Base-by-base conservation (phyloP, 2,888 invertebrate species). In the Dysmachus trigonus region DNA sequence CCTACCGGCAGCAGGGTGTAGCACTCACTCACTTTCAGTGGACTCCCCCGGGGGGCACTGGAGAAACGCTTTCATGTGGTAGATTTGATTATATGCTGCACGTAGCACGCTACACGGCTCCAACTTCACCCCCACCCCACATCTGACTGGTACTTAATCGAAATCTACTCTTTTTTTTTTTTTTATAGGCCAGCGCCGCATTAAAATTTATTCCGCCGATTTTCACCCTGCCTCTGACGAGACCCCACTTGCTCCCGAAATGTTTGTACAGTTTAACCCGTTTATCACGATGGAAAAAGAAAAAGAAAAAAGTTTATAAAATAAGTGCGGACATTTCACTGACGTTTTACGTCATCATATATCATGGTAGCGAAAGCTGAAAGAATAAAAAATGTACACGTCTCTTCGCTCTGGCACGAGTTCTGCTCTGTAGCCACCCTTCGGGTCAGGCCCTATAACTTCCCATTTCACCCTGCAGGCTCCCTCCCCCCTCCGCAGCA, bases 311-410 rank as follows among this genome's bases (percentile, higher is more conserved):
- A 77, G 47, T 77, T 77, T 77, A 77, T 77, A 77, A 77, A 77
- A 77, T 77, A 77, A 77, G 77, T 77, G 77, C 77, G 77, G 77
- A 77, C 77, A 77, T 77, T 77, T 77, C 77, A 77, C 77, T 77
- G 77, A 77, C 77, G 38, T 47, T 77, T 77, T 47, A 77, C 77
- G 77, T 77, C 77, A 77, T 77, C 41, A 77, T 77, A 77, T 77
- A 77, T 77, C 77, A 77, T 77, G 77, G 47, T 22, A 22, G 41
- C 15, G n/a, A 77, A n/a, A 41, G 38, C 35, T 22, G 77, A 4
- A 13, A 2, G 77, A 77, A 77, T 77, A 77, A 77, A 77, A 77
- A 77, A 77, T 77, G 30, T 77, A 77, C 47, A 22, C 2, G 22
- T 47, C 41, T 30, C 27, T 47, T 77, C 30, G 22, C 77, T 15